Conservation (phyloP, 2,888 invertebrate species). For the Ethmia dodecea region DNA sequence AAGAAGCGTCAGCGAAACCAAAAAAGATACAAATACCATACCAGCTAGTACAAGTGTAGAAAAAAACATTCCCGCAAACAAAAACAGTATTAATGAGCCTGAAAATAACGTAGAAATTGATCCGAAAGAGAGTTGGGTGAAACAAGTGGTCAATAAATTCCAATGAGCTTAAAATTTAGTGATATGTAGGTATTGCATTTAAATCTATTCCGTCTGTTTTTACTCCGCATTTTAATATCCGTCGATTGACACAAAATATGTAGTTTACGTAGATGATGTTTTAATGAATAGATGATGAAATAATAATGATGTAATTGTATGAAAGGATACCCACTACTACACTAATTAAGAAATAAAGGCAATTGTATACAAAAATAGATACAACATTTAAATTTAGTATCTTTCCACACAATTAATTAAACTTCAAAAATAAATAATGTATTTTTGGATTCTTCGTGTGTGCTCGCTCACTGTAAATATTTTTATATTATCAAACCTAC, state of each 20-base stretch:
- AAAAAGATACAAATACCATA: no score
- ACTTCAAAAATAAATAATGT: no score
- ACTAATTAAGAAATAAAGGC: no score
- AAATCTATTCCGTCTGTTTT: conserved; percentile 53
- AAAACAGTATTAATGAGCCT: conserved; percentile 32
- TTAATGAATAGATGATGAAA: no score
- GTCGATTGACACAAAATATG: conserved; percentile 6
- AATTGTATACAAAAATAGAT: no score
- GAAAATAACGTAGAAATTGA: conserved; percentile 33
- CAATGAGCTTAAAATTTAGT: conserved; percentile 65
- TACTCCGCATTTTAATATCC: conserved; percentile 45
- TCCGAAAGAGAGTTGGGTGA: conserved; percentile 82
- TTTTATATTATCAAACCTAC: conserved; percentile 40
- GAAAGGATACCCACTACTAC: no score
- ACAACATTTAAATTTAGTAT: no score
- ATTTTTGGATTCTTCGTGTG: no score
- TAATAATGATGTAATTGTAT: no score
- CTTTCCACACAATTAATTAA: no score
- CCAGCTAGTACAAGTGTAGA: conserved; percentile 33
- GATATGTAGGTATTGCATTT: conserved; percentile 52
- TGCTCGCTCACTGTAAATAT: conserved; percentile 59
- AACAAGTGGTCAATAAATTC: conserved; percentile 84
- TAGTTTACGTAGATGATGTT: no score
- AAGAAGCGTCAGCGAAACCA: conserved; percentile 38
- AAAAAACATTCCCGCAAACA: conserved; percentile 34